Base-by-base conservation (phyloP, 1,140 invertebrate species). In the Eupristina koningsbergeri region DNA sequence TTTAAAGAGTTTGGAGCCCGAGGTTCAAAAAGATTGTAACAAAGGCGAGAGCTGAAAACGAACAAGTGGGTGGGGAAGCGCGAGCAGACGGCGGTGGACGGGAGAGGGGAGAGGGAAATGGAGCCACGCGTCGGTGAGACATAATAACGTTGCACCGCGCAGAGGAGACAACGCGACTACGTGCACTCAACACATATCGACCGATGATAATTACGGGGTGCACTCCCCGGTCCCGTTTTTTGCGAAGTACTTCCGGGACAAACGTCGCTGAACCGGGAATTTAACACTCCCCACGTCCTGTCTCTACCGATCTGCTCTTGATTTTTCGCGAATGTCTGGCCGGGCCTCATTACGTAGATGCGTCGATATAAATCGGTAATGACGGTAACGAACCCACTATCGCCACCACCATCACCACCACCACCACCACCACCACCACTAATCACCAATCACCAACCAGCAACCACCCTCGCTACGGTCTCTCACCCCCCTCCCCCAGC, bases 351-450 rank as follows among this genome's bases (percentile, higher is more conserved):
- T 81, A 58, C 29, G 39, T 26, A 36, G n/a, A 26, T 3, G 58
- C 41, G 63, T 29, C 79, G 61, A 81, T 58, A 75, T 45, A 36
- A 78, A 83, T 82, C 80, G 74, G 58, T 39, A 61, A 75, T 75
- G 81, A 83, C 81, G 75, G 61, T 83, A 73, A 79, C 73, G 81
- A 83, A 69, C 74, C 73, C 50, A 41, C 82, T 69, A 80, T 80
- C 80, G 82, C 79, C n/a, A n/a, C n/a, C n/a, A n/a, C n/a, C n/a
- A n/a, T n/a, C n/a, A n/a, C n/a, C n/a, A n/a, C n/a, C n/a, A n/a
- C n/a, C n/a, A n/a, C n/a, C n/a, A n/a, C n/a, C n/a, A n/a, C n/a
- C n/a, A n/a, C n/a, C n/a, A n/a, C n/a, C n/a, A n/a, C n/a, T n/a
- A n/a, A n/a, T n/a, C n/a, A n/a, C n/a, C n/a, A n/a, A n/a, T n/a